Evolutionary conservation across 1,140 invertebrate genomes (phyloP), one percentile per base, ranked within the genome.

Genomic region (Hirudo medicinalis): DNA sequence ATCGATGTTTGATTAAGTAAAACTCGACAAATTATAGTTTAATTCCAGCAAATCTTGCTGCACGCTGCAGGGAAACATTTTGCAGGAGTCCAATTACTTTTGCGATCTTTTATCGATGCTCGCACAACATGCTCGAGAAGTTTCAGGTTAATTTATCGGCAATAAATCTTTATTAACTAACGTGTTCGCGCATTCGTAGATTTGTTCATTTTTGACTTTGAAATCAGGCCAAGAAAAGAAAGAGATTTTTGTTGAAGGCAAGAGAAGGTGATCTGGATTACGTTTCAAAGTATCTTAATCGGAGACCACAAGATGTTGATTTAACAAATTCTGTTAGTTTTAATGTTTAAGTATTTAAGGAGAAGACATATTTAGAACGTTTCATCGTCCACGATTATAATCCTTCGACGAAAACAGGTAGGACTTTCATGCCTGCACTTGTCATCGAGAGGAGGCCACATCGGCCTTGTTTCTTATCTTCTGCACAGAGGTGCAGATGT

Each of bases 401-500:
- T 36, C 32, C 32, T 36, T 36, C 32, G 54, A 57, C 20, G 22
- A 63, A 25, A 22, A 13, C 29, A 63, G 57, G 57, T 63, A 4
- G 57, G 57, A 63, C 57, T 63, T 11, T 15, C 57, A 0, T 25
- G 57, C 57, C 29, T 63, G 17, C 57, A 63, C 20, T 32, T 63
- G 57, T 22, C 57, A 9, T 63, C 57, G 20, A 63, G 29, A 63
- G 57, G 57, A 25, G 57, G 57, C 11, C 57, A 63, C 57, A 11
- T 15, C 3, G 8, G 29, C 20, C 57, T 63, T 32, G 57, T 63
- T 8, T 63, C 57, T 25, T 63, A 63, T 32, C 57, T 63, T 1
- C 57, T 63, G 22, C 57, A 63, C 29, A 63, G 57, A 63, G 57
- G 57, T 15, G 57, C 57, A 11, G 57, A 63, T 11, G 57, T 63